These are phyloP conservation scores for Cinclus cinclus DNA, from an alignment of 2,113 vertebrate genomes.

Conservation along the genomic window DNA sequence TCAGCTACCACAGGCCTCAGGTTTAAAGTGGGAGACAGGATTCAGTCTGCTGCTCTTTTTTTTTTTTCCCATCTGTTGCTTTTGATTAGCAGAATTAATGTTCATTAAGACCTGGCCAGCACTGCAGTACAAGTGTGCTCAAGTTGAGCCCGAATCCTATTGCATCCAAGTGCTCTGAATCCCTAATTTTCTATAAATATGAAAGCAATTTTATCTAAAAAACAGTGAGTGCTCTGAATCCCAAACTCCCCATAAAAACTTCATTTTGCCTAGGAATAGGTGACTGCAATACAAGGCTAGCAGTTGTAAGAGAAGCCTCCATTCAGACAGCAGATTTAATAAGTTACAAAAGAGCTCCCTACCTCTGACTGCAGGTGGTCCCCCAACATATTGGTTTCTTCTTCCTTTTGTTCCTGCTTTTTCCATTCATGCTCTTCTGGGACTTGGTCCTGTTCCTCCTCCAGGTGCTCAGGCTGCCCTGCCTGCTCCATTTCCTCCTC, in stretches of 20 bases:
- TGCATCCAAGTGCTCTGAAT: background rate
- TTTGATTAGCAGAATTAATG: slow-evolving; percentile 14
- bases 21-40: background rate
- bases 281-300: background rate
- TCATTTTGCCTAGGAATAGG: background rate
- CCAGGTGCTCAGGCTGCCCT: slow-evolving; percentile 82
- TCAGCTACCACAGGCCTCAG: background rate
- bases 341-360: background rate
- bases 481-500: slow-evolving; percentile 90
- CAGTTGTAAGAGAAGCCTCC: background rate
- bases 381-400: slow-evolving; percentile 69
- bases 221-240: background rate
- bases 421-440: slow-evolving; percentile 80
- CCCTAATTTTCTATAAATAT: background rate
- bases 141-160: background rate
- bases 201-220: background rate
- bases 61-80: background rate
- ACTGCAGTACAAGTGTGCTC: background rate
- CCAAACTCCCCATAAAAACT: background rate
- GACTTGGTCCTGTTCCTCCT: slow-evolving; percentile 84
- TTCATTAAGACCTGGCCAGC: background rate
- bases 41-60: background rate
- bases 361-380: slow-evolving; percentile 67
- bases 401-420: slow-evolving; percentile 69
- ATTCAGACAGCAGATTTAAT: background rate